A percentile compares a stretch with the other conserved stretches of the same genome.
These are phyloP conservation scores for Synanthedon andrenaeformis DNA, from an alignment of 2,888 invertebrate species.

Conservation along the genomic window DNA sequence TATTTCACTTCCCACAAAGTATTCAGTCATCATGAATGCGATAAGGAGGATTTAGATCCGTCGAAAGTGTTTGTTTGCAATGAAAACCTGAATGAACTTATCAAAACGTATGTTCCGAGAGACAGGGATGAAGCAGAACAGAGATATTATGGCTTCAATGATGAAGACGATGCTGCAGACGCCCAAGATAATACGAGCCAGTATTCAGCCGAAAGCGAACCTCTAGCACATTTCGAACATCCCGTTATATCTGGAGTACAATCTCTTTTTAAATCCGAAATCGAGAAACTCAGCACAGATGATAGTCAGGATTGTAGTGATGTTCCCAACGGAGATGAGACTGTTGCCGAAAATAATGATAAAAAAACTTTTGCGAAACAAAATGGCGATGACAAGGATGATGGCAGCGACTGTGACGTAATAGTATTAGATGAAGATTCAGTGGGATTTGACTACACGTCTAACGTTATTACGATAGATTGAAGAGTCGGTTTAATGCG, in stretches of 20 bases:
- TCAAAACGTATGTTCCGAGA: conserved; percentile 46
- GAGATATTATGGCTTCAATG: conserved; percentile 49
- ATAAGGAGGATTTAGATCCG: conserved; percentile 41
- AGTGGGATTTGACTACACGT: conserved; percentile 20
- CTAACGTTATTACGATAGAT: conserved; percentile 2
- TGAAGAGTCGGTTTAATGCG: background rate
- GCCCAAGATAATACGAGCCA: conserved; percentile 22
- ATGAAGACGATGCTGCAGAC: conserved; percentile 17
- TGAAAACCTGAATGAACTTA: conserved; percentile 35
- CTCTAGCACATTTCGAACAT: conserved; percentile 32
- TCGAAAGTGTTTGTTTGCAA: conserved; percentile 49
- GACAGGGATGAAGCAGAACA: conserved; percentile 53
- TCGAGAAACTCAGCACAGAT: conserved; percentile 14
- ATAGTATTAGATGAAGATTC: conserved; percentile 38
- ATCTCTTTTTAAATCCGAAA: conserved; percentile 36
- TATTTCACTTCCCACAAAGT: conserved; percentile 51
- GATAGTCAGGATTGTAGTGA: conserved; percentile 1
- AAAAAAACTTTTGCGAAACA: background rate
- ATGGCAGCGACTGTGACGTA: conserved; percentile 11
- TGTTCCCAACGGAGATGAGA: conserved; percentile 4
- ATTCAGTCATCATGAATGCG: conserved; percentile 45
- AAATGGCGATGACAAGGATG: background rate
- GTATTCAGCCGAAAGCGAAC: conserved; percentile 23
- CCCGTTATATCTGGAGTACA: conserved; percentile 59
- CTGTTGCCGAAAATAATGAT: conserved; percentile 1